A percentile compares a stretch with the other conserved stretches of the same genome.
Evolutionary conservation across 2,113 vertebrate genomes (phyloP).

Genomic region (Ellobius talpinus): DNA sequence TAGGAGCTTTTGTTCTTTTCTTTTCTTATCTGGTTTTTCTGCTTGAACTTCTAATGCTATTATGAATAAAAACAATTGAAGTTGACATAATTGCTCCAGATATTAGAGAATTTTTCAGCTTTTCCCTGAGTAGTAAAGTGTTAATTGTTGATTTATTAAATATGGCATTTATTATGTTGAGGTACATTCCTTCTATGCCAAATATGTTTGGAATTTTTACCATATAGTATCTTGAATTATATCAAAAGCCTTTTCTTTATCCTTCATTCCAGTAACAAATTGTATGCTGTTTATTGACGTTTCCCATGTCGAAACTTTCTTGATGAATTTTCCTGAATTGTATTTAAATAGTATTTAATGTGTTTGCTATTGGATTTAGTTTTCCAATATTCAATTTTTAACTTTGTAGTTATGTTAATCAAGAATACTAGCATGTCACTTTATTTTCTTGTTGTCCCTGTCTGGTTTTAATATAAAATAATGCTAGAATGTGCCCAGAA

Average conservation of each 20-base stretch:
- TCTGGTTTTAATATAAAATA: neutral
- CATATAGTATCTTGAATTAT: neutral
- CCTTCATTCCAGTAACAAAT: neutral
- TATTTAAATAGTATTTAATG: neutral
- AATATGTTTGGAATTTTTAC: neutral
- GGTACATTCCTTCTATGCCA: neutral
- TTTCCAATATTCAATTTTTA: neutral
- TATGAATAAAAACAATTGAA: neutral
- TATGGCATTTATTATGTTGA: neutral
- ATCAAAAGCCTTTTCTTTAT: neutral
- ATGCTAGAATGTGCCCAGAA: neutral
- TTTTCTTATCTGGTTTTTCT: neutral
- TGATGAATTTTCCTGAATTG: neutral
- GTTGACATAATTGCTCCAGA: neutral
- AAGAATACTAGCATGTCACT: neutral
- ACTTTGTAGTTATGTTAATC: neutral
- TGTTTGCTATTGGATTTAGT: neutral
- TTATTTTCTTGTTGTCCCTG: neutral
- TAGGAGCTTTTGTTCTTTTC: neutral
- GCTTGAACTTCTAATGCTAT: neutral
- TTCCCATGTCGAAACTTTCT: neutral
- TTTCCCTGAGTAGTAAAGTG: neutral
- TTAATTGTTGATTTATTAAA: neutral
- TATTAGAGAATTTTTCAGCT: neutral
- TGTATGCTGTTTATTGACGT: neutral